Evolutionary conservation across 2,888 invertebrate species (phyloP).

Genomic region (Caenorhabditis panamensis): DNA sequence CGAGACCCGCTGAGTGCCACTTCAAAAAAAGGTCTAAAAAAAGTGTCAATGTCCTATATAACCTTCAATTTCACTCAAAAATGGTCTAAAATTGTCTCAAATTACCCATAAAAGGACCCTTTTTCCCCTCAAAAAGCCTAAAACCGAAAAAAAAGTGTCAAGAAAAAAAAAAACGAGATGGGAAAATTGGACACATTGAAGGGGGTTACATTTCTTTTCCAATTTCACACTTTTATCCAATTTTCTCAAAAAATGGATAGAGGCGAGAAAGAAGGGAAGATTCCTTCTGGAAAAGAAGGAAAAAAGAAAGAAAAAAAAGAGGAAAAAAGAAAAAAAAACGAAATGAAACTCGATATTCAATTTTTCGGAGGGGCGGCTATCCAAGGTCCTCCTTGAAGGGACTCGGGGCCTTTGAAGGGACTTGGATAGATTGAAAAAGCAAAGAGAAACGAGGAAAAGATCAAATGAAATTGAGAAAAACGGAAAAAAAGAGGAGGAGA

Average conservation of each 20-base stretch:
- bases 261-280: background rate
- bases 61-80: no score
- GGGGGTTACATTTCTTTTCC: conserved; percentile 56
- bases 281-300: background rate
- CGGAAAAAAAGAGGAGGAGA: conserved; percentile 4
- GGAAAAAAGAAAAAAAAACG: conserved; percentile 40
- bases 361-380: no score
- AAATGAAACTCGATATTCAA: conserved; percentile 51
- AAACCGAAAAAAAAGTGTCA: conserved; percentile 17
- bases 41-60: no score
- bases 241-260: conserved; percentile 4
- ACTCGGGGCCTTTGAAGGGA: background rate
- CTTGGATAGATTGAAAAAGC: background rate
- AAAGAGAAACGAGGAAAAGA: conserved; percentile 9
- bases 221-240: conserved; percentile 57
- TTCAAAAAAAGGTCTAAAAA: no score
- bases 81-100: background rate
- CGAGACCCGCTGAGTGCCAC: no score
- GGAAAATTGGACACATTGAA: conserved; percentile 9
- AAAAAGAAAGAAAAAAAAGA: conserved; percentile 30
- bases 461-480: no score
- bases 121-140: conserved; percentile 31
- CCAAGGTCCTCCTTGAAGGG: no score
- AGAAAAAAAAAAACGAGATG: background rate
- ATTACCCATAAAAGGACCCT: conserved; percentile 21